These are phyloP conservation scores for Miniopterus natalensis DNA, from an alignment of 2,113 vertebrate species.

Conservation along the genomic window DNA sequence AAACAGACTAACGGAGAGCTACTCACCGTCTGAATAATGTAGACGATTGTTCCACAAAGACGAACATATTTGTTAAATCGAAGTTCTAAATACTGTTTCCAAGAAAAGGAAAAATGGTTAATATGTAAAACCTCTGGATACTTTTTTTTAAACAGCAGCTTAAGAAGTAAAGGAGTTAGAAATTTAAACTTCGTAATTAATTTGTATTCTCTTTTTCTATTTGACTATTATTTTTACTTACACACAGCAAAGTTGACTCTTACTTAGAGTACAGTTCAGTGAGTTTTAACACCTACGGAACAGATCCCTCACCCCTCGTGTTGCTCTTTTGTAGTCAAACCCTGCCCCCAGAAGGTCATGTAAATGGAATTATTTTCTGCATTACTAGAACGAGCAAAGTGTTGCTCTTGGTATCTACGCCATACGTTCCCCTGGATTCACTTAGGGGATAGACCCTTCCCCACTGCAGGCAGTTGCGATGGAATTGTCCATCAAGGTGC, in stretches of 20 bases:
- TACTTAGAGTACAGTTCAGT: background rate
- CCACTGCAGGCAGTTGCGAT: background rate
- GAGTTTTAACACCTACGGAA: background rate
- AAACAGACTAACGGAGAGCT: background rate
- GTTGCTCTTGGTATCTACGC: background rate
- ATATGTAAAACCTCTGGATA: background rate
- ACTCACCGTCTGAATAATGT: constrained; percentile 93
- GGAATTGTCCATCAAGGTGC: background rate
- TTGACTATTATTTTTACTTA: constrained; percentile 10
- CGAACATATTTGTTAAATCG: constrained; percentile 92
- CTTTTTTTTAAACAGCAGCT: background rate
- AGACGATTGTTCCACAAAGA: constrained; percentile 91
- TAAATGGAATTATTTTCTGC: background rate
- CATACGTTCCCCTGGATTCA: background rate
- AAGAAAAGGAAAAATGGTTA: constrained; percentile 36
- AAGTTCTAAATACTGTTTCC: constrained; percentile 91
- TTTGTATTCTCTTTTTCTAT: background rate
- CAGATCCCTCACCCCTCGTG: background rate
- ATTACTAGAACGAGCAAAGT: background rate
- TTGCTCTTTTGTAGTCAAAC: background rate
- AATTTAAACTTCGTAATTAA: background rate
- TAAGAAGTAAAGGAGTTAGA: background rate
- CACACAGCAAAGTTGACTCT: background rate
- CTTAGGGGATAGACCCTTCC: background rate
- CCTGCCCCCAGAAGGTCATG: background rate